These are phyloP conservation scores for Hyperoplus immaculatus DNA, from an alignment of 2,797 vertebrate species.

Conservation along the genomic window DNA sequence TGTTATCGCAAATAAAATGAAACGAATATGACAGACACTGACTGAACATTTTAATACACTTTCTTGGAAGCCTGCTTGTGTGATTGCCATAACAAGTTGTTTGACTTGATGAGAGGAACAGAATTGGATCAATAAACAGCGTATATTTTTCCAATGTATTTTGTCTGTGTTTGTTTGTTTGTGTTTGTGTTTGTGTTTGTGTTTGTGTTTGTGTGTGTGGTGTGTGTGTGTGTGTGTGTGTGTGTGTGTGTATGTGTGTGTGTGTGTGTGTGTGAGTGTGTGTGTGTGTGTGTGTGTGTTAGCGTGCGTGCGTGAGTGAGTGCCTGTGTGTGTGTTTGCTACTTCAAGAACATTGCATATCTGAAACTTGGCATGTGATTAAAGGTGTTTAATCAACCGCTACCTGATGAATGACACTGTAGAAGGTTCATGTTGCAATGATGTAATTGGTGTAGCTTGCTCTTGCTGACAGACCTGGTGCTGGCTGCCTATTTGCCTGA, in stretches of 20 bases:
- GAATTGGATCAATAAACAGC: conserved; percentile 7
- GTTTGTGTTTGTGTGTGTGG: no score
- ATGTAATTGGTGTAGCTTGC: conserved; percentile 26
- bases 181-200: not conserved
- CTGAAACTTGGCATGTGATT: conserved; percentile 17
- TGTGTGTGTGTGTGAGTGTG: no score
- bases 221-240: no score
- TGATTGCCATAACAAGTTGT: conserved; percentile 7
- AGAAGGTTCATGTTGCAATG: conserved; percentile 24
- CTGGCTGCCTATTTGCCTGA: conserved; percentile 43
- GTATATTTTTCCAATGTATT: not conserved
- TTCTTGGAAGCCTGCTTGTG: conserved; percentile 5
- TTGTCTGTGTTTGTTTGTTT: no score
- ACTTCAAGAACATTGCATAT: not conserved
- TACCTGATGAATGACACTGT: conserved; percentile 6
- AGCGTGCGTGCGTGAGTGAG: no score
- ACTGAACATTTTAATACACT: conserved; percentile 13
- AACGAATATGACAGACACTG: not conserved
- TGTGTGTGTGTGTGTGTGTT: not conserved
- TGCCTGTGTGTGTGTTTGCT: not conserved
- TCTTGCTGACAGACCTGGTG: conserved; percentile 2
- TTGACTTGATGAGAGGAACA: conserved; percentile 22
- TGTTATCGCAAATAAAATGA: conserved; percentile 15
- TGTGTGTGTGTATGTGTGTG: not conserved
- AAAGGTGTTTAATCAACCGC: conserved; percentile 33